These are phyloP conservation scores for Myotis findleyi DNA, from an alignment of 2,797 vertebrate species.

Conservation along the genomic window DNA sequence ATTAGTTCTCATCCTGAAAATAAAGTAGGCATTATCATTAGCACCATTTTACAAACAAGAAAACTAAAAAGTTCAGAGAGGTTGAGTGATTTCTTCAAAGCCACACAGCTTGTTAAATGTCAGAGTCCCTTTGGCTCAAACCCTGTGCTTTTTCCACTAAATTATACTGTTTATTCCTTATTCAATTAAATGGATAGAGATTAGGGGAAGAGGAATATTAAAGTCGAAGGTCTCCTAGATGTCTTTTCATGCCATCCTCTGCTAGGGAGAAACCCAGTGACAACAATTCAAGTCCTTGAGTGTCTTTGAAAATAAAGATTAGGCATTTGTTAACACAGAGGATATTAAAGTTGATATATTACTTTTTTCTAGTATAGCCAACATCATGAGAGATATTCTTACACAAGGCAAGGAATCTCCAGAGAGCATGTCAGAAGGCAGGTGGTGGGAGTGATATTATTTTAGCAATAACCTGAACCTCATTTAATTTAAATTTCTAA, in stretches of 20 bases:
- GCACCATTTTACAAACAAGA: neutral
- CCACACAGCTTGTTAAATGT: neutral
- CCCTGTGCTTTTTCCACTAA: neutral
- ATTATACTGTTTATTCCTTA: neutral
- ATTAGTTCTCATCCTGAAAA: neutral
- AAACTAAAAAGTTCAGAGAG: neutral
- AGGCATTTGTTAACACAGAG: neutral
- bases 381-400: neutral
- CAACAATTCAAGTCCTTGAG: neutral
- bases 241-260: neutral
- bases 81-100: neutral
- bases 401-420: neutral
- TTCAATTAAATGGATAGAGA: neutral
- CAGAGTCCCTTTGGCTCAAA: neutral
- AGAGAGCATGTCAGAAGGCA: neutral
- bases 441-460: neutral
- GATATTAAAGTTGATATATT: neutral
- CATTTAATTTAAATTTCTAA: conserved; percentile 28
- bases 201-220: neutral
- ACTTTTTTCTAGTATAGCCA: neutral
- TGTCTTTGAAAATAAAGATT: neutral
- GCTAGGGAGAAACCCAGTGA: neutral
- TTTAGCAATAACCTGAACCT: conserved; percentile 4
- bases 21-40: neutral
- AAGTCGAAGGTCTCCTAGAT: neutral